Evolutionary conservation across 1,140 invertebrate species (phyloP), one percentile per base, ranked within the genome.

Genomic region (Scaptodrosophila lebanonensis): DNA sequence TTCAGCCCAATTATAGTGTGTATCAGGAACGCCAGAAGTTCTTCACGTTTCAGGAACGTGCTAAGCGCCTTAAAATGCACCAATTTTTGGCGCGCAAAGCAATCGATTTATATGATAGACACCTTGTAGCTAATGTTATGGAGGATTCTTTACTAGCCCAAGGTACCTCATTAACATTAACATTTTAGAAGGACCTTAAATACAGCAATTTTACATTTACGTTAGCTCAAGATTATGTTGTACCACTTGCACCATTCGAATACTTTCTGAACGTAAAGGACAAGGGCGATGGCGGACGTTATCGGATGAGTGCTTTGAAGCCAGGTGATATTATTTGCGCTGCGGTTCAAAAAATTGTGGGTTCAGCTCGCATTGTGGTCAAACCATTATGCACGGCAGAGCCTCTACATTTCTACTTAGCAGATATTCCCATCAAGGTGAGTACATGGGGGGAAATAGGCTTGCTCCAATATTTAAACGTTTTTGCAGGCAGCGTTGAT

Each of bases 251-350:
- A 56, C 94, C 95, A 0, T 91, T 94, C 86, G 95, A 97, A 88
- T 91, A 91, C 33, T 97, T 95, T 85, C 89, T 91, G 27, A 89
- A 89, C 17, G 33, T 54, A 0, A 71, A 79, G 35, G 84, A 86
- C 29, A 86, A 86, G 17, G 52, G 65, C 22, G 83, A 77, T 11
- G 57, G 61, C 1, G 67, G 59, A 42, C 64, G 53, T 0, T 52
- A 68, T 32, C 68, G 79, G 1, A 48, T 83, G 33, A 29, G 51
- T 8, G 58, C 65, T 9, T 44, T 95, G 60, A 91, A 93, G 87
- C 90, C 92, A 54, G 94, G 94, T 39, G 94, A 97, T 88, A 89
- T 96, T 56, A 92, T 97, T 64, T 93, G 95, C 86, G 94, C 93
- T 36, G 91, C 92, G 56, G 93, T 97, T 36, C 91, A 92, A 71